Conservation (phyloP, 2,888 invertebrate genomes). For the Andrena chrysosceles region DNA sequence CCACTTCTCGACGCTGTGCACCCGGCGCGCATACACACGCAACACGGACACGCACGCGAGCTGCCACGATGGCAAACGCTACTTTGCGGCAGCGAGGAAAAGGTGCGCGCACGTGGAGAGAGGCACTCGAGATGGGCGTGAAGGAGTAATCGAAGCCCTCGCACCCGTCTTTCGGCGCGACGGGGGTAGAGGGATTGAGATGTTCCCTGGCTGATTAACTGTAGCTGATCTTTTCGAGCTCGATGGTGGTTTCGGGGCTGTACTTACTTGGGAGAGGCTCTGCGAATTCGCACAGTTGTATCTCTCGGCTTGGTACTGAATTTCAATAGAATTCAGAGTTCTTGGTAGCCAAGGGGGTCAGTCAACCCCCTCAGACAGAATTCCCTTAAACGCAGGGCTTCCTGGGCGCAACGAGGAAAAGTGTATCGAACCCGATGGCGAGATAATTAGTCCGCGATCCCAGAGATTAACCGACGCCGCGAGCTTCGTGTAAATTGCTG, state of each 20-base stretch:
- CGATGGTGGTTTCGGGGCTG: too few relatives aligned
- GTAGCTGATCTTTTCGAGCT: too few relatives aligned
- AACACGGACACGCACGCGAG: constrained; percentile 45
- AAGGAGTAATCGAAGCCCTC: constrained; percentile 44
- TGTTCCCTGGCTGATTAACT: neutral
- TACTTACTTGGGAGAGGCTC: too few relatives aligned
- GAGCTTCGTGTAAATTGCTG: constrained; percentile 24
- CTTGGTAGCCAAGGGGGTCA: too few relatives aligned
- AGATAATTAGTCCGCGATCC: constrained; percentile 43
- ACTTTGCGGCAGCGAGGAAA: neutral
- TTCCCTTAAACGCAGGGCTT: too few relatives aligned
- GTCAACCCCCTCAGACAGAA: too few relatives aligned
- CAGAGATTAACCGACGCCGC: constrained; percentile 15
- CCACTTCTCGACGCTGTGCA: constrained; percentile 25
- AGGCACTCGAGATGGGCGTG: constrained; percentile 33
- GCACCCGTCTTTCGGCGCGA: constrained; percentile 32
- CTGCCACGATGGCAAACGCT: constrained; percentile 16
- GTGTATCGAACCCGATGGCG: constrained; percentile 23
- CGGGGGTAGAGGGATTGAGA: neutral
- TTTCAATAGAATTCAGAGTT: too few relatives aligned
- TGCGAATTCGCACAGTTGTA: too few relatives aligned
- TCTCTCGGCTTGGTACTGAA: too few relatives aligned
- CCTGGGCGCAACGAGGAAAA: neutral
- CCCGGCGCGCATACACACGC: constrained; percentile 23
- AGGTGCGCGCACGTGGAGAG: constrained; percentile 10